Percentiles rank a stretch among this genome's conserved stretches.
These are phyloP conservation scores for Furcifer pardalis DNA, from an alignment of 2,797 vertebrate species.

Conservation along the genomic window DNA sequence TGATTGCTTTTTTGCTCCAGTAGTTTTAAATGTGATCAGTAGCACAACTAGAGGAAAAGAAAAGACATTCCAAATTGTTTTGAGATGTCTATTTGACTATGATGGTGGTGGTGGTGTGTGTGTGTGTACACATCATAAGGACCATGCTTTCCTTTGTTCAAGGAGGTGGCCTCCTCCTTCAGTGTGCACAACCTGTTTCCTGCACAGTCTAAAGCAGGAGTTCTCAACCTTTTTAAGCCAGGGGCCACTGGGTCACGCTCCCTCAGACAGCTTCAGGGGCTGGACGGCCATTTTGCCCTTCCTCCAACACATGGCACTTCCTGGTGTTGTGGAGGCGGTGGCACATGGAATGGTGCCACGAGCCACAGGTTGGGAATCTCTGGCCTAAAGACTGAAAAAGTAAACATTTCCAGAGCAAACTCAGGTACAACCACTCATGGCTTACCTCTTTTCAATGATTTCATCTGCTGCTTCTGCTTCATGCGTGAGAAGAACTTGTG, in stretches of 20 bases:
- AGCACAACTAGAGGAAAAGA: neutral
- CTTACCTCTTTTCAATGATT: slow-evolving; percentile 44
- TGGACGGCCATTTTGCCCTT: no score
- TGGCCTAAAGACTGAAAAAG: neutral
- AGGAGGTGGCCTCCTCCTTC: neutral
- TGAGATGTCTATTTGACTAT: neutral
- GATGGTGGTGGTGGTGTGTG: neutral
- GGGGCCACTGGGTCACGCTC: no score
- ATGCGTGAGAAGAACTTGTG: slow-evolving; percentile 62
- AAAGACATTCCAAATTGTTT: neutral
- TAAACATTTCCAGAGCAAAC: neutral
- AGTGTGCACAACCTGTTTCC: neutral
- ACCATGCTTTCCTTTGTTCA: neutral
- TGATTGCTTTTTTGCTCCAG: no score
- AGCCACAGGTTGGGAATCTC: no score
- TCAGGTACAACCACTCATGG: rapidly evolving
- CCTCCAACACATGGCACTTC: no score
- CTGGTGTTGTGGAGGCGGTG: no score
- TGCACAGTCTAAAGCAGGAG: no score
- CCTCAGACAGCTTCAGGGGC: no score
- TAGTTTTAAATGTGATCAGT: neutral
- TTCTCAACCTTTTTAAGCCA: no score
- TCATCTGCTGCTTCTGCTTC: slow-evolving; percentile 41
- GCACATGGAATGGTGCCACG: no score
- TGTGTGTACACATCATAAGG: no score